Evolutionary conservation across 1,140 invertebrate species (phyloP), one percentile per base, ranked within the genome.

Genomic region (Ceratina calcarata): DNA sequence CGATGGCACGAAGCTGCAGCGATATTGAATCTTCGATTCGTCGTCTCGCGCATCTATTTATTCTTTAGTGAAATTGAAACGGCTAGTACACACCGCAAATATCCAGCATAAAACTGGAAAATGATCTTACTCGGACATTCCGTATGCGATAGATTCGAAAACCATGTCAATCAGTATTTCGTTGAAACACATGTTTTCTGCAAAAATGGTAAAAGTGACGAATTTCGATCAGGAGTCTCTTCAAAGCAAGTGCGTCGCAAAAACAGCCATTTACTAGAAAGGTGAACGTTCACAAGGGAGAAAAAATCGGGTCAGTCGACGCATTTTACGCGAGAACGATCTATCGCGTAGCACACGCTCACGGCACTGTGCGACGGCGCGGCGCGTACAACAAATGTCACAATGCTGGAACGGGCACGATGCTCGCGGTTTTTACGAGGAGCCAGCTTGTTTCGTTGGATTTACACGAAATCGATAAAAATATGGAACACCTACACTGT

Each of bases 401-500:
- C 81, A 74, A 45, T 45, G 37, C 37, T 45, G 37, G 37, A 45
- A 45, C 37, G 37, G 75, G 73, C 70, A 80, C 73, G 78, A 80
- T 67, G 71, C 78, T 73, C 75, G 58, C 51, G 69, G 68, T 82
- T 90, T 89, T 89, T 86, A 88, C 81, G 85, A 87, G 75, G 78
- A 82, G 83, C 83, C 83, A 83, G 87, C 85, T 85, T 88, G 86
- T 87, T 70, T 83, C 80, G 74, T 79, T 82, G 87, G 90, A 90
- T 92, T 92, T 91, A 91, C 88, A 89, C 84, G 87, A 87, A 90
- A 92, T 92, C 91, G 87, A 92, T 91, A 91, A 90, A 90, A 91
- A 92, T 91, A 89, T 91, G 84, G 89, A 90, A 84, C 88, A 82
- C 80, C 80, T 83, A 78, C 72, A 10, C 37, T 7, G 37, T 45